phyloP scores from a whole-genome alignment of 2,888 invertebrate genomes.

The Keiferia lycopersicella region DNA sequence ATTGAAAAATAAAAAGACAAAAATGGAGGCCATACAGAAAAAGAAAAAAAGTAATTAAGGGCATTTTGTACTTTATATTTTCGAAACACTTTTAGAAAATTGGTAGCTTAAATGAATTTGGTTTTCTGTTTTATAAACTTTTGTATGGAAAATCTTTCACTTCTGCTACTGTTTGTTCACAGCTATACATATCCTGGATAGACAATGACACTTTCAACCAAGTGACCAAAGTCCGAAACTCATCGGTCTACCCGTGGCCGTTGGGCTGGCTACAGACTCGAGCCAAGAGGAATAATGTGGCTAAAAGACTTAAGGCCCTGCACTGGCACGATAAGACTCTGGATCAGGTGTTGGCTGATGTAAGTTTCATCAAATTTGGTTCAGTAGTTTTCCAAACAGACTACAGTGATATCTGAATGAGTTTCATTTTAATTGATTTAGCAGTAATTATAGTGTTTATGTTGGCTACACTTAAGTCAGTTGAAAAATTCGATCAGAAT shows the following conservation, averaged over 20 bases:
- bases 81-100: no score
- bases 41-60: no score
- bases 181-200: conserved; percentile 94
- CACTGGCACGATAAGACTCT: conserved; percentile 91
- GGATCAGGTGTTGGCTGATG: conserved; percentile 88
- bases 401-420: no score
- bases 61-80: no score
- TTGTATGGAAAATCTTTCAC: no score
- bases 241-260: conserved; percentile 97
- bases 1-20: no score
- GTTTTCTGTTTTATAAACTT: no score
- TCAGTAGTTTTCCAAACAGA: no score
- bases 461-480: background rate
- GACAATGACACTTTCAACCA: conserved; percentile 89
- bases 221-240: conserved; percentile 92
- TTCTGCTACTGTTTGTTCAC: conserved; percentile 34
- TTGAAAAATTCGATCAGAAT: background rate
- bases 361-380: conserved; percentile 47
- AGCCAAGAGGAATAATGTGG: conserved; percentile 86
- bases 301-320: conserved; percentile 87
- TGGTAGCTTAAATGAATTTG: no score
- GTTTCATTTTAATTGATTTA: no score
- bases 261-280: conserved; percentile 90
- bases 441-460: no score
- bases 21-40: no score